Base-by-base conservation (phyloP, 1,140 invertebrate genomes). In the Chelonus insularis region DNA sequence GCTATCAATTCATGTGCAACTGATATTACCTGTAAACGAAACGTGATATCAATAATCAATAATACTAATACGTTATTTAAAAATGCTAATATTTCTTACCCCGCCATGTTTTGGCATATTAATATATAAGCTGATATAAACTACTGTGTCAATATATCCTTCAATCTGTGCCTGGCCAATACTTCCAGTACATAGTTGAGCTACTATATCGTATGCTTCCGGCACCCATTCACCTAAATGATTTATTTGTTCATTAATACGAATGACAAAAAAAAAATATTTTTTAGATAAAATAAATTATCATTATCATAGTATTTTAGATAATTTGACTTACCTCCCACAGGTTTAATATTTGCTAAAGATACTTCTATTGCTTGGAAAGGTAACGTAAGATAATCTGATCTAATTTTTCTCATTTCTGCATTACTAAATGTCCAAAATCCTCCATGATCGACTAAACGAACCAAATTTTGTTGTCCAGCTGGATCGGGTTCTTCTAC, bases 311-410 rank as follows among this genome's bases (percentile, higher is more conserved):
- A n/a, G n/a, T 29, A 34, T 51, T 56, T 63, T n/a, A 57, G 57
- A 43, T 0, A 36, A 54, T 54, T 79, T 21, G 11, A 48, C 82
- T 83, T 79, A 90, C 92, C 88, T 81, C 88, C 86, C 47, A 88
- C 83, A 43, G 95, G 93, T 78, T 87, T 86, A 58, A 99, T 85
- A 82, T 96, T 91, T 7, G 94, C 93, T 71, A 99, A 82, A 74
- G 89, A 89, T 72, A 95, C 94, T 84, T 98, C 96, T 34, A 92
- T 90, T 43, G 96, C 94, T 87, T 98, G 96, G 84, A 98, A 98
- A 14, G 96, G 96, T 70, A 98, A 82, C 21, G 87, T 85, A 83
- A 97, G 89, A 75, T 96, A 97, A 80, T 98, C 95, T 60, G 88
- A 89, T 64, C 94, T 86, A 60, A 99, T 96, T 82, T 96, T 92